These are phyloP conservation scores for Turritopsis dohrnii DNA, from an alignment of 30 jellyfish, hydroid and myxozoan species.

Conservation along the genomic window DNA sequence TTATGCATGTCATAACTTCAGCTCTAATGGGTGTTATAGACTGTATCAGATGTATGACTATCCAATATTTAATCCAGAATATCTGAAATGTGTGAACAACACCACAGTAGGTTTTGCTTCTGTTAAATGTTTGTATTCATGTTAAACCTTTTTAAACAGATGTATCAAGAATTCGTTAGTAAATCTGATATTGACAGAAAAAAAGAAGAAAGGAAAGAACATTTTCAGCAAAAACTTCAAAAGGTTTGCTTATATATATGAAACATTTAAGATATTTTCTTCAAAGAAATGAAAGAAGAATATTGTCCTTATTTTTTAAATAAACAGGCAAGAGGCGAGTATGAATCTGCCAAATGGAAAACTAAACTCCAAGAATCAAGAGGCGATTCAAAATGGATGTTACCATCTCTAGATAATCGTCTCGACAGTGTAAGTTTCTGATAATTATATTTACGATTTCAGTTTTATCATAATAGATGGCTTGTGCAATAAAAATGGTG, in stretches of 20 bases:
- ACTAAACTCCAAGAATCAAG: slow-evolving; percentile 59
- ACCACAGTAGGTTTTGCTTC: background rate
- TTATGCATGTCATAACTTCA: no score
- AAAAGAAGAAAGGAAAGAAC: slow-evolving; percentile 26
- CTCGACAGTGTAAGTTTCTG: slow-evolving; percentile 19
- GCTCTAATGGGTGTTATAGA: no score
- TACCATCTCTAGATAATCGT: slow-evolving; percentile 60
- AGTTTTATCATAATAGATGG: background rate
- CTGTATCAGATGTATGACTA: no score
- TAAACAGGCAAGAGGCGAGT: slow-evolving; percentile 49
- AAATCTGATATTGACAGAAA: slow-evolving; percentile 41
- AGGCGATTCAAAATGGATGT: slow-evolving; percentile 88
- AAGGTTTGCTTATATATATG: slow-evolving; percentile 20
- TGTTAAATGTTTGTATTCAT: background rate
- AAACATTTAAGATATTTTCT: background rate
- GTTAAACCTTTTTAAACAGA: background rate
- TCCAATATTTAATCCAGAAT: no score
- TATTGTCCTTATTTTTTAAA: background rate
- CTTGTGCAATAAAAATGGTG: background rate
- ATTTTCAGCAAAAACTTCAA: slow-evolving; percentile 48
- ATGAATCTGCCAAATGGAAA: slow-evolving; percentile 48
- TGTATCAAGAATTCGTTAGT: slow-evolving; percentile 46
- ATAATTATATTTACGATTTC: background rate
- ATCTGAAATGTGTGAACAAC: background rate
- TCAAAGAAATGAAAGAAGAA: background rate